Evolutionary conservation across 2,888 invertebrate species (phyloP), one percentile per base, ranked within the genome.

Genomic region (Xestia c-nigrum): DNA sequence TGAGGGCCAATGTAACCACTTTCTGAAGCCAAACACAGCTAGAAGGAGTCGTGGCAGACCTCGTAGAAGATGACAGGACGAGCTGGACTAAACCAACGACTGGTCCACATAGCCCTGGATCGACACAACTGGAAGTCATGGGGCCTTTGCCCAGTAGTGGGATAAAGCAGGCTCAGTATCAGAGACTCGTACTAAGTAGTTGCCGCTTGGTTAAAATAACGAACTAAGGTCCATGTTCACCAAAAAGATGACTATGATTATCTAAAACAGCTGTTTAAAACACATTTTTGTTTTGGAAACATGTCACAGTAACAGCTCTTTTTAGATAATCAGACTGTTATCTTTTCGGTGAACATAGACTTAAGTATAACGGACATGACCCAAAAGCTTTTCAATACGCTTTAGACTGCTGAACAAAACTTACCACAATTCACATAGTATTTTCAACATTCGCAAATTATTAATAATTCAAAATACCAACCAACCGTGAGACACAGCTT

Each of bases 401-500:
- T 14, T 6, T 40, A n/a, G n/a, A n/a, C 61, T 21, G n/a, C 16
- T 14, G n/a, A 43, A 4, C 43, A 43, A 43, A 14, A 16, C 9
- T 43, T 24, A n/a, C 38, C 47, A 57, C 52, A 65, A 38, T 24
- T 57, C 52, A 9, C 21, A 21, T 57, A 31, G 31, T 31, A 59
- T 31, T 59, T 16, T 59, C 59, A 16, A 7, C 31, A 24, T 3
- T 31, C 16, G 31, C 7, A 59, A n/a, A 1, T 31, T 68, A 68
- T 57, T 43, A 68, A 71, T 76, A 74, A 72, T 79, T 77, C 66
- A 59, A 67, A 69, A 73, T 55, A 24, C 50, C 43, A 83, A 75
- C 78, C 52, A 88, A 79, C 88, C 87, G 76, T 87, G 85, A 66
- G 78, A 86, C 77, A 79, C 55, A 52, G 77, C 52, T 64, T 71